Conservation (phyloP, 2,888 invertebrate species). For the Augochlorella aurata region DNA sequence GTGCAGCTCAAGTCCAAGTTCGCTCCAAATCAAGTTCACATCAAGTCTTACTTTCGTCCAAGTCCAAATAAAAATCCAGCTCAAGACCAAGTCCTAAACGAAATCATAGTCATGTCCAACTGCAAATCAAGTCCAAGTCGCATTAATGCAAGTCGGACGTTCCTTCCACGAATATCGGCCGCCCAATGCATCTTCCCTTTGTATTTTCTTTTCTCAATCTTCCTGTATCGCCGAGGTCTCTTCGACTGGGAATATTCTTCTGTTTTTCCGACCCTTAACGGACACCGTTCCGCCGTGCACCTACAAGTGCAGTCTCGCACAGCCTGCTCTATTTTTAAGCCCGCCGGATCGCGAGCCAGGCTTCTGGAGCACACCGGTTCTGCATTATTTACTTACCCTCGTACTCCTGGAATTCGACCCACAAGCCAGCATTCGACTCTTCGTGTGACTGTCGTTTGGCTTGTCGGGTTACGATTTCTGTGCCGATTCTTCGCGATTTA, state of each 20-base stretch:
- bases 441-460: too few species aligned
- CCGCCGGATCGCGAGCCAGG: background rate
- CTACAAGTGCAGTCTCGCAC: background rate
- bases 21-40: too few species aligned
- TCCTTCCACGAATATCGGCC: background rate
- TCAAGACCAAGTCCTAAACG: too few species aligned
- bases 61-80: too few species aligned
- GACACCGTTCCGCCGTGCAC: background rate
- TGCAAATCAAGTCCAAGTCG: too few species aligned
- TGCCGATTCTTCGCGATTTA: too few species aligned
- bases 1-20: too few species aligned
- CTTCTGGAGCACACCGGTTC: background rate
- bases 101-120: too few species aligned
- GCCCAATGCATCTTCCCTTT: background rate
- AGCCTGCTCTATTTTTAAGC: background rate
- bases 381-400: background rate
- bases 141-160: background rate
- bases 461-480: too few species aligned
- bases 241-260: background rate
- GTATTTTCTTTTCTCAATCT: background rate
- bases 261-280: constrained; percentile 24
- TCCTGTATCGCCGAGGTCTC: background rate
- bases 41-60: too few species aligned
- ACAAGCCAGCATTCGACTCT: background rate
- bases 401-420: background rate